Percentiles rank a stretch among this genome's conserved stretches.
Conservation (phyloP, 1,140 invertebrate species). For the Eumaeus atala region DNA sequence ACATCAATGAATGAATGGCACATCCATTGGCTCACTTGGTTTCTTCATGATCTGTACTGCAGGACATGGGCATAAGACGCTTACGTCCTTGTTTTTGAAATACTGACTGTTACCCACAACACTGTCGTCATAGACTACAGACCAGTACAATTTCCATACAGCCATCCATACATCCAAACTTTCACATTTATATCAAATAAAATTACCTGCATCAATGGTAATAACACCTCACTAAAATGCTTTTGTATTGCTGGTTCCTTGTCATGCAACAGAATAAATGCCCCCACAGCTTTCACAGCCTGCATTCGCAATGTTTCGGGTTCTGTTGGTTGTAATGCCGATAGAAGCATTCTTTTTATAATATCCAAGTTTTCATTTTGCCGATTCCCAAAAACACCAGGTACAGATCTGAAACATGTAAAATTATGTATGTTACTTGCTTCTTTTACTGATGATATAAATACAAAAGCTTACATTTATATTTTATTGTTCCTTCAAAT, state of each 20-base stretch:
- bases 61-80: too few relatives aligned
- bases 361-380: constrained; percentile 92
- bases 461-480: background rate
- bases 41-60: background rate
- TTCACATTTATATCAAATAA: too few relatives aligned
- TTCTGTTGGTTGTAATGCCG: constrained; percentile 82
- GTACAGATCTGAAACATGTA: constrained; percentile 83
- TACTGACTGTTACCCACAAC: too few relatives aligned
- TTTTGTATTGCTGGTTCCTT: constrained; percentile 91
- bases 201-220: constrained; percentile 81
- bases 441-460: background rate
- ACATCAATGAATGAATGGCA: too few relatives aligned
- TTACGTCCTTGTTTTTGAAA: too few relatives aligned
- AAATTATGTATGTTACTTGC: constrained; percentile 1
- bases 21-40: too few relatives aligned
- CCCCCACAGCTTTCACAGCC: constrained; percentile 88
- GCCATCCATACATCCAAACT: too few relatives aligned
- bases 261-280: constrained; percentile 93
- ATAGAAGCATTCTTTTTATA: constrained; percentile 95
- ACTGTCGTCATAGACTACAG: too few relatives aligned
- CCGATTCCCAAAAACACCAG: constrained; percentile 97
- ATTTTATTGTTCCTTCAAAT: too few relatives aligned
- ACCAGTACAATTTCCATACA: too few relatives aligned
- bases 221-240: constrained; percentile 89
- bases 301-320: constrained; percentile 85